These are phyloP conservation scores for Speoplatyrhinus poulsoni DNA, from an alignment of 2,113 vertebrate genomes.

Conservation along the genomic window DNA sequence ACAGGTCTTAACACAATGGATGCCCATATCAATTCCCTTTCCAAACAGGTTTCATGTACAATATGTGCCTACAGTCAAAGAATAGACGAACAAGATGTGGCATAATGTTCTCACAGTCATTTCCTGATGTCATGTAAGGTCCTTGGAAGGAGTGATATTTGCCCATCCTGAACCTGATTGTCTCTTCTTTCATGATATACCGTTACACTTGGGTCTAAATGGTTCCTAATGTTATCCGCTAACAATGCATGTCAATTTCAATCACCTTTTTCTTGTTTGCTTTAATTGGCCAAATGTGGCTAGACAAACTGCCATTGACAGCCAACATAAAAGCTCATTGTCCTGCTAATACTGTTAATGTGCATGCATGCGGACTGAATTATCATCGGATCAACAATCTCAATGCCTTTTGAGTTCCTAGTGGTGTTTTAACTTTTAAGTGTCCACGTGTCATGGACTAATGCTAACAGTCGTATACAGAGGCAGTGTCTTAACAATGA, in stretches of 20 bases:
- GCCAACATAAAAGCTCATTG: constrained; percentile 65
- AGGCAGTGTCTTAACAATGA: constrained; percentile 49
- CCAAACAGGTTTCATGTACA: constrained; percentile 2
- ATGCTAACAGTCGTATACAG: constrained; percentile 59
- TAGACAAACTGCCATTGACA: constrained; percentile 56
- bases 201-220: constrained; percentile 40
- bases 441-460: constrained; percentile 55
- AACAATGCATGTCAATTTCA: constrained; percentile 48
- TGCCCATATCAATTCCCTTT: not conserved
- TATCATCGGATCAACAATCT: constrained; percentile 55
- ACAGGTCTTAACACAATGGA: constrained; percentile 1
- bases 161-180: not conserved
- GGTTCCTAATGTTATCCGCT: constrained; percentile 25
- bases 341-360: constrained; percentile 49
- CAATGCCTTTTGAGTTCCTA: constrained; percentile 48
- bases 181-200: not conserved
- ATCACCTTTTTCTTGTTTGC: constrained; percentile 43
- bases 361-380: constrained; percentile 46
- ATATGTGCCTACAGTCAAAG: not conserved
- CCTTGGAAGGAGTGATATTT: not conserved
- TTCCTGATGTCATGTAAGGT: constrained; percentile 17
- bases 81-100: constrained; percentile 7
- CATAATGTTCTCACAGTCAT: constrained; percentile 29
- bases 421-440: constrained; percentile 25
- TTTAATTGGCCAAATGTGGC: constrained; percentile 70